Evolutionary conservation across 92 coral and sea anemone genomes (phyloP), one percentile per base, ranked within the genome.

Genomic region (Montipora capitata): DNA sequence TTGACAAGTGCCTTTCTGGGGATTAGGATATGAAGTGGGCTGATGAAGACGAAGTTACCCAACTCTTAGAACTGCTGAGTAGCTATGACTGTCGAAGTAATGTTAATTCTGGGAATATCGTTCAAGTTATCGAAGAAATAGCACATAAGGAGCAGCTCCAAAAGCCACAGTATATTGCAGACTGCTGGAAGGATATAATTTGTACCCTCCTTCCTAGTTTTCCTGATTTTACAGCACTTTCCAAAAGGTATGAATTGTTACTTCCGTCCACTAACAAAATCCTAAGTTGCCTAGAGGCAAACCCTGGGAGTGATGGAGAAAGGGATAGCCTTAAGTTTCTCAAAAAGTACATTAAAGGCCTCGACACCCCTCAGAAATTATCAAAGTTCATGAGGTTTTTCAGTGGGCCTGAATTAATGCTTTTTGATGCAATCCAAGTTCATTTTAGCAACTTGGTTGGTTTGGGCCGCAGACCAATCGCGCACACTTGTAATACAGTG

Each of bases 81-180:
- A 56, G 2, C 62, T 56, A 56, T 87, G 85, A 87, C 42, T 87
- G 91, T 78, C 70, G 71, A 40, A 45, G 74, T 40, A 57, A 40
- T 6, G 78, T 72, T 18, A 79, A 58, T 56, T 70, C 62, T 12
- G 35, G 54, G 3, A 71, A 87, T 44, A 8, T 78, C 17, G 18
- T 10, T 3, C 63, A 41, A 59, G 68, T 71, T 54, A 70, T 70
- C 10, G 61, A 54, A 43, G 91, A 87, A 71, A 44, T 87, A 68
- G 85, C 91, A 15, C 91, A 78, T 70, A 58, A 86, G 54, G 90
- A 86, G 61, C 2, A 78, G 7, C 49, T 86, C 12, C 90, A 86
- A 86, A 54, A 73, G 8, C 85, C 92, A 17, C 80, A 89, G 43
- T 89, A 83, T 83, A 69, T 83, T 10, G 14, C 58, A 44, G 80